Evolutionary conservation across 2,888 invertebrate genomes (phyloP), one percentile per base, ranked within the genome.

Genomic region (Liposcelis brunnea): DNA sequence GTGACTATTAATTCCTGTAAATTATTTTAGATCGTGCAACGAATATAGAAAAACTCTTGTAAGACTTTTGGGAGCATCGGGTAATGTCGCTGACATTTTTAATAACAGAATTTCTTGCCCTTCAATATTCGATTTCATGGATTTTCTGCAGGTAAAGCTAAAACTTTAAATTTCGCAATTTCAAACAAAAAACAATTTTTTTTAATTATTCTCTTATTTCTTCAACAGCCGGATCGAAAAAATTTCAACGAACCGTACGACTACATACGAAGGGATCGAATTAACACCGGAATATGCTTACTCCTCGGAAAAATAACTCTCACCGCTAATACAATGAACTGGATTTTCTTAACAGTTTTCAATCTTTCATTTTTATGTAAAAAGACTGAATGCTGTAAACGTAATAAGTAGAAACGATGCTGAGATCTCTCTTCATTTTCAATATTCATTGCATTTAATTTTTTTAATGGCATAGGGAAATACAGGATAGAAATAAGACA

Each of bases 61-160:
- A 19, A 16, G 21, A 6, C 19, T 19, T 6, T 18, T 40, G 10
- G 40, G 12, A 19, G 65, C 72, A 8, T 60, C 67, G 33, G 76
- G 76, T 11, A 72, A 72, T 46, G 68, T 72, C 31, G 67, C 72
- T 6, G 68, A 62, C 58, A 57, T 58, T 42, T 71, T 80, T 50
- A 72, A 75, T 55, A 68, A 70, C 48, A 72, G 85, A 10, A 62
- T 86, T 2, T 65, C 72, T 1, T 86, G 86, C 57, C 75, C 76
- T 47, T 75, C 81, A 0, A 72, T 84, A 43, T 77, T 75, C 53
- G 86, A 86, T 62, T 85, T 80, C 59, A 81, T 86, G 81, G 86
- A 86, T 59, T 86, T 80, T 54, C 64, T 85, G 48, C 79, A 81
- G 49, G 40, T 40, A 18, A 19, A n/a, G n/a, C n/a, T n/a, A n/a